Evolutionary conservation across 1,140 invertebrate species (phyloP), one percentile per base, ranked within the genome.

Genomic region (Caenorhabditis latens): DNA sequence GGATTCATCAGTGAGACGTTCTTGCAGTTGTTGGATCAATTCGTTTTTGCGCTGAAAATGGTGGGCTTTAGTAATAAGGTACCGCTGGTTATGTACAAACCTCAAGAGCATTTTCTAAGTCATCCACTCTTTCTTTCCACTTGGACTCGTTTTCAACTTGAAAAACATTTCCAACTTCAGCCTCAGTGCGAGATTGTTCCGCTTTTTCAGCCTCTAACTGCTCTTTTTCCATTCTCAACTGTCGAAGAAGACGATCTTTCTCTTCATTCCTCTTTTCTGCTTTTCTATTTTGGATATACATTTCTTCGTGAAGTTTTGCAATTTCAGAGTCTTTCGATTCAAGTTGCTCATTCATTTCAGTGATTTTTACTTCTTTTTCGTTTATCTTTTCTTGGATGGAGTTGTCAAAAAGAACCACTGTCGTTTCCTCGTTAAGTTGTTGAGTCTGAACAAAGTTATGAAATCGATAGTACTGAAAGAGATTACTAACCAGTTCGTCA

Each of bases 11-110:
- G 89, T 46, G 19, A 86, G 32, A 48, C 89, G 46, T 57, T 90
- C 87, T 55, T 90, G 89, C 16, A 88, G 53, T 46, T 84, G 79
- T 58, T 79, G 75, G 57, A 90, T 86, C 32, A 89, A 21, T 53
- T 53, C 65, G 46, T 85, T 87, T 63, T 87, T 89, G n/a, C 85
- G 24, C 65, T 89, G 42, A 9, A 63, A 63, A 8, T 13, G 14
- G 4, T 11, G 8, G 14, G 7, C 9, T 32, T 7, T 5, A 63
- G 1, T 32, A 7, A 32, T 11, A 1, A 32, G 9, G 3, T 24
- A 40, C 0, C 40, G 2, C 11, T 11, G 0, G 2, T 14, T 63
- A 0, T 63, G 13, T 14, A 0, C 13, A 58, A 13, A 63, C 61
- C 61, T 63, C 21, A 57, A 90, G 19, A 14, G 87, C 65, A 21